Evolutionary conservation across 2,888 invertebrate genomes (phyloP).

Genomic region (Amiota mariae): DNA sequence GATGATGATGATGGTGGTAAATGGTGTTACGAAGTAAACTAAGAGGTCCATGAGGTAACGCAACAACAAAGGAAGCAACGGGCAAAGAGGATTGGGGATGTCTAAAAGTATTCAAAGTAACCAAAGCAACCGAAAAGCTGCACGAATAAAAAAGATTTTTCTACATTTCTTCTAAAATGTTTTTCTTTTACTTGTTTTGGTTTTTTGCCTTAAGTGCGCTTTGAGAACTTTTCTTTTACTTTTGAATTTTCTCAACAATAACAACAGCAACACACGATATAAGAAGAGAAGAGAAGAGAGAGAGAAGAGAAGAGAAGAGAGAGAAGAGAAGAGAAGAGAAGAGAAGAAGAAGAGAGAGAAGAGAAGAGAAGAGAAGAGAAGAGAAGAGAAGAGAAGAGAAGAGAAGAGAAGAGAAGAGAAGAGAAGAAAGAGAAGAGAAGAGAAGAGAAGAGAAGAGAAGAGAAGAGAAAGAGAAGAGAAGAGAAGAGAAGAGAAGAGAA

Average conservation of each 20-base stretch:
- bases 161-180: not conserved
- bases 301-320: no score
- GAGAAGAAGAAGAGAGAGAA: no score
- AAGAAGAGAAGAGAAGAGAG: no score
- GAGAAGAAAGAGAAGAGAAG: no score
- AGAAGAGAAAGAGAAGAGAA: no score
- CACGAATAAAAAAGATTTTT: not conserved
- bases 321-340: no score
- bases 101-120: conserved; percentile 3
- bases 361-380: no score
- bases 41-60: not conserved
- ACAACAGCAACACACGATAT: no score
- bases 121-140: not conserved
- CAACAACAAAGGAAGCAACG: not conserved
- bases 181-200: not conserved
- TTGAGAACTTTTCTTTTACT: conserved; percentile 18
- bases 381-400: no score
- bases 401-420: no score
- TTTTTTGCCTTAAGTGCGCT: conserved; percentile 1
- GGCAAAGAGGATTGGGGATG: not conserved
- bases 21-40: not conserved
- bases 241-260: not conserved
- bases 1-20: not conserved
- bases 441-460: no score
- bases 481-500: no score